phyloP scores from a whole-genome alignment of 2,113 vertebrate species.

The Caranx ignobilis region DNA sequence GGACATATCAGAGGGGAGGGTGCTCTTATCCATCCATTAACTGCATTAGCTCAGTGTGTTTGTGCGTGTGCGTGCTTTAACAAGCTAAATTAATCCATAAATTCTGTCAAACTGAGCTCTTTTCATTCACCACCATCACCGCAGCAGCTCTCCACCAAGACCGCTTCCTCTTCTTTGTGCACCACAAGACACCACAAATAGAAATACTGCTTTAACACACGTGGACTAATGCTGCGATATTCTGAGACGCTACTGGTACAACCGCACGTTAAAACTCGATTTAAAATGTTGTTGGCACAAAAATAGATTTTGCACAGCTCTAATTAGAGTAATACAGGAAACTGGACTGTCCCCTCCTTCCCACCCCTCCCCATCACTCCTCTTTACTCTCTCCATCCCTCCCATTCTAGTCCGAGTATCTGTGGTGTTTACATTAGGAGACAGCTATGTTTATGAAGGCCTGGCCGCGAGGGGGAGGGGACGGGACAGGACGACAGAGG shows the following conservation, averaged over 20 bases:
- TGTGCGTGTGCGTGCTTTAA: constrained; percentile 57
- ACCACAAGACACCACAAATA: constrained; percentile 1
- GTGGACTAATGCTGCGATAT: neutral
- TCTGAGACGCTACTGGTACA: neutral
- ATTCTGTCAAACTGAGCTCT: constrained; percentile 49
- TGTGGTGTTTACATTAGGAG: constrained; percentile 70
- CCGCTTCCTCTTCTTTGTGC: constrained; percentile 23
- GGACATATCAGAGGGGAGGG: constrained; percentile 20
- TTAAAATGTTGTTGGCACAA: neutral
- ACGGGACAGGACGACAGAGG: constrained; percentile 1
- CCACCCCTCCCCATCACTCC: constrained; percentile 25
- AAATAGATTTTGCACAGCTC: constrained; percentile 4
- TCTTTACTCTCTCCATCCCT: constrained; percentile 21
- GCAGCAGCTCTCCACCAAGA: constrained; percentile 10
- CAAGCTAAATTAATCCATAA: constrained; percentile 67
- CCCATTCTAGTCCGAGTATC: constrained; percentile 24
- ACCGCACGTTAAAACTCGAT: neutral
- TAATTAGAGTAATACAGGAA: constrained; percentile 18
- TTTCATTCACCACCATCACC: constrained; percentile 47
- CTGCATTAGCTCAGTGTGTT: constrained; percentile 56
- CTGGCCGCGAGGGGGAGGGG: constrained; percentile 59
- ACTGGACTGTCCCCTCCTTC: constrained; percentile 24
- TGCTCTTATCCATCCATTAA: constrained; percentile 67
- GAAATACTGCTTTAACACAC: constrained; percentile 12
- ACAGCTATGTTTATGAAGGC: constrained; percentile 68